These are phyloP conservation scores for Ditylenchus dipsaci DNA, from an alignment of 1,140 invertebrate genomes.

Conservation along the genomic window DNA sequence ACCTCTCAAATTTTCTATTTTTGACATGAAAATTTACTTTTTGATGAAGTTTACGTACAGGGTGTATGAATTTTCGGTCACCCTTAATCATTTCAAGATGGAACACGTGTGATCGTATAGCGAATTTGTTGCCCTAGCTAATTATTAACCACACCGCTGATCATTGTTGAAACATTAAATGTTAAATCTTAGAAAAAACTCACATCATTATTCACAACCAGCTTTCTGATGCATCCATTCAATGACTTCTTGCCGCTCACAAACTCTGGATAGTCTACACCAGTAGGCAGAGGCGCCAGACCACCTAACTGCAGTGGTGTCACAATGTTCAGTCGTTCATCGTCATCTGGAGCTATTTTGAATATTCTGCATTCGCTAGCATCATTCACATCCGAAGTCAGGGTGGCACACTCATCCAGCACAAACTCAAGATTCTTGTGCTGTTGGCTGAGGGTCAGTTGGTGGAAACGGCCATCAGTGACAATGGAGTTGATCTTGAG, in stretches of 20 bases:
- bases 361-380: slow-evolving; percentile 18
- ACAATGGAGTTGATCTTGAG: slow-evolving; percentile 27
- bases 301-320: slow-evolving; percentile 54
- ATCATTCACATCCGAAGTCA: neutral
- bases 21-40: no score
- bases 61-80: no score
- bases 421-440: slow-evolving; percentile 48
- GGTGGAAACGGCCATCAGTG: slow-evolving; percentile 54
- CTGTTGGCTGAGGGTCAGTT: slow-evolving; percentile 41
- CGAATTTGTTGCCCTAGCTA: no score
- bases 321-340: slow-evolving; percentile 55
- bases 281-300: slow-evolving; percentile 18
- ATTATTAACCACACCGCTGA: no score
- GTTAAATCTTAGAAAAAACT: slow-evolving; percentile 7
- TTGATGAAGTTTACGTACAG: no score
- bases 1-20: no score
- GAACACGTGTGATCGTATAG: no score
- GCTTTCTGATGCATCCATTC: slow-evolving; percentile 53
- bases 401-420: slow-evolving; percentile 44
- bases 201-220: slow-evolving; percentile 49
- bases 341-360: slow-evolving; percentile 45
- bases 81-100: no score
- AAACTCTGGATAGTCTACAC: slow-evolving; percentile 26
- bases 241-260: slow-evolving; percentile 30
- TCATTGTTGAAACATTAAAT: no score